These are phyloP conservation scores for Muschampia plurimacula DNA, from an alignment of 2,888 invertebrate species.

Conservation along the genomic window DNA sequence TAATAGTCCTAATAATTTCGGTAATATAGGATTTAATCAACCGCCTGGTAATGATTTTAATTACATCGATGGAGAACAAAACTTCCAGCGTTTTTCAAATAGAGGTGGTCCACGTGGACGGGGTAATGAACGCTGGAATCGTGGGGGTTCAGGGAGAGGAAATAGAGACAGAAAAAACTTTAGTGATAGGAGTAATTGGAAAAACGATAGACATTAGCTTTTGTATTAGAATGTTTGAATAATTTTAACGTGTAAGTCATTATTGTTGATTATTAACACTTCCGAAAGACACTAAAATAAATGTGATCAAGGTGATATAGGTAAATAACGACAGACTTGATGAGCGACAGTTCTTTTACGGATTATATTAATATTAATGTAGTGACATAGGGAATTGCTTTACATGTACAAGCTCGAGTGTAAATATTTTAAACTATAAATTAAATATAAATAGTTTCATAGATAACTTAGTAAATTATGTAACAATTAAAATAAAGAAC, in stretches of 20 bases:
- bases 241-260: constrained; percentile 38
- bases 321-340: constrained; percentile 64
- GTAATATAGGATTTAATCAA: constrained; percentile 76
- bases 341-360: constrained; percentile 58
- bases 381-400: constrained; percentile 33
- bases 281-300: constrained; percentile 67
- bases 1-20: constrained; percentile 73
- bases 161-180: constrained; percentile 80
- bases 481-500: constrained; percentile 43
- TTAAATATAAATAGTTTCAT: constrained; percentile 54
- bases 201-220: constrained; percentile 81
- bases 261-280: constrained; percentile 54
- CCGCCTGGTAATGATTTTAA: constrained; percentile 74
- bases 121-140: constrained; percentile 78
- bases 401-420: constrained; percentile 57
- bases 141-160: constrained; percentile 76
- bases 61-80: constrained; percentile 76
- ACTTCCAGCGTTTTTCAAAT: constrained; percentile 74
- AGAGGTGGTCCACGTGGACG: constrained; percentile 77
- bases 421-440: constrained; percentile 57
- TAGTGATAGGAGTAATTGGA: constrained; percentile 82
- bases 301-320: constrained; percentile 78
- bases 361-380: constrained; percentile 57
- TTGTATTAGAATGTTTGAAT: constrained; percentile 47
- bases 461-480: constrained; percentile 49